These are phyloP conservation scores for Amblyjoppa proteus DNA, from an alignment of 2,888 invertebrate species.

Conservation along the genomic window DNA sequence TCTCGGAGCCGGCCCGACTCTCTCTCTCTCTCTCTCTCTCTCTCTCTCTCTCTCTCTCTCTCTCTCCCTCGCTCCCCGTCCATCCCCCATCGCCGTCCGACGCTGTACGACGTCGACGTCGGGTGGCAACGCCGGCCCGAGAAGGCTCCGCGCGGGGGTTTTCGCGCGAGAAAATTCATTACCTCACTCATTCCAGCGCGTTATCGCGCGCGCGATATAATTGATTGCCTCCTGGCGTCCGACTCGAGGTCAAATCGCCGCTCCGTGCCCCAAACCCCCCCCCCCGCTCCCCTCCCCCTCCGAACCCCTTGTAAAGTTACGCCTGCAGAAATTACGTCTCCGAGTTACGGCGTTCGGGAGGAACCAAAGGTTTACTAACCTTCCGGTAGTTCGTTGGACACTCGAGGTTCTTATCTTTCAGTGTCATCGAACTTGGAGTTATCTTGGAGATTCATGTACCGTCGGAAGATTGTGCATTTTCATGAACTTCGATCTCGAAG, in stretches of 20 bases:
- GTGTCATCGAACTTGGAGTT: not conserved
- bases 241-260: conserved; percentile 69
- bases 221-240: conserved; percentile 77
- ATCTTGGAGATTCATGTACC: too few species aligned
- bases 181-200: conserved; percentile 79
- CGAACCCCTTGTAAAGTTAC: conserved; percentile 1
- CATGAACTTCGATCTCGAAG: too few species aligned
- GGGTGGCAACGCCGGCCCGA: conserved; percentile 59
- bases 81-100: conserved; percentile 29
- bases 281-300: not conserved
- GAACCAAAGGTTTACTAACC: not conserved
- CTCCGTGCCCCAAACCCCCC: conserved; percentile 31
- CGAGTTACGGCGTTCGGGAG: not conserved
- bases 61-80: conserved; percentile 9
- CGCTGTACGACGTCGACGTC: conserved; percentile 57
- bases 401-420: not conserved
- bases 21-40: not conserved
- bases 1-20: not conserved
- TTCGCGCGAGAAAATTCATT: conserved; percentile 79
- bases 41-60: not conserved
- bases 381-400: not conserved
- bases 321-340: conserved; percentile 26
- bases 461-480: too few species aligned
- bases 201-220: conserved; percentile 78
- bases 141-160: conserved; percentile 57